phyloP scores from a whole-genome alignment of 2,888 invertebrate genomes.

The Cheilosia vulpina region DNA sequence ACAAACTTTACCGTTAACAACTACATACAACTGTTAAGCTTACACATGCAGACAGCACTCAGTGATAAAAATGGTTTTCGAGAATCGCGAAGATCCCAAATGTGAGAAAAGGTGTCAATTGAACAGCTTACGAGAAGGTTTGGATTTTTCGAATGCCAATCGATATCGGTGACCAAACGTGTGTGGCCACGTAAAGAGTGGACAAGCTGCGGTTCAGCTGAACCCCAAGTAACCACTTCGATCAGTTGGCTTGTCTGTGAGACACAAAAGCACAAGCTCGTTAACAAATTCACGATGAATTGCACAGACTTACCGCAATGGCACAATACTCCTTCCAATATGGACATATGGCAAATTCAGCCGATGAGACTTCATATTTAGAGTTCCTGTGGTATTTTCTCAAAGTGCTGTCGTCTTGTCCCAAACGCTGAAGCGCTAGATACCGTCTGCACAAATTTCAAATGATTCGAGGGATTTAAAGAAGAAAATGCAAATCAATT shows the following conservation, averaged over 20 bases:
- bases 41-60: constrained; percentile 92
- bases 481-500: constrained; percentile 38
- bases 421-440: constrained; percentile 89
- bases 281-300: not conserved
- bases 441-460: constrained; percentile 85
- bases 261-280: constrained; percentile 21
- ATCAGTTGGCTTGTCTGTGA: constrained; percentile 92
- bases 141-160: constrained; percentile 93
- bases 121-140: constrained; percentile 94
- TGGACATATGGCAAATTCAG: constrained; percentile 95
- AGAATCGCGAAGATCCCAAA: constrained; percentile 96
- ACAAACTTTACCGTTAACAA: not conserved
- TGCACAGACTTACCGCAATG: constrained; percentile 88
- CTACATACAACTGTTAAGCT: not conserved
- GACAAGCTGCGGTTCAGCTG: constrained; percentile 88
- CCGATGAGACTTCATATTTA: constrained; percentile 96
- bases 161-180: constrained; percentile 94
- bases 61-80: constrained; percentile 92
- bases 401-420: constrained; percentile 84
- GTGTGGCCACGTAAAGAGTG: constrained; percentile 92
- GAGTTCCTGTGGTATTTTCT: constrained; percentile 93
- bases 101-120: constrained; percentile 95
- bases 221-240: constrained; percentile 92
- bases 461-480: not conserved
- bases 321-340: constrained; percentile 92